Base-by-base conservation (phyloP, 2,888 invertebrate species). In the Philonicus albiceps region DNA sequence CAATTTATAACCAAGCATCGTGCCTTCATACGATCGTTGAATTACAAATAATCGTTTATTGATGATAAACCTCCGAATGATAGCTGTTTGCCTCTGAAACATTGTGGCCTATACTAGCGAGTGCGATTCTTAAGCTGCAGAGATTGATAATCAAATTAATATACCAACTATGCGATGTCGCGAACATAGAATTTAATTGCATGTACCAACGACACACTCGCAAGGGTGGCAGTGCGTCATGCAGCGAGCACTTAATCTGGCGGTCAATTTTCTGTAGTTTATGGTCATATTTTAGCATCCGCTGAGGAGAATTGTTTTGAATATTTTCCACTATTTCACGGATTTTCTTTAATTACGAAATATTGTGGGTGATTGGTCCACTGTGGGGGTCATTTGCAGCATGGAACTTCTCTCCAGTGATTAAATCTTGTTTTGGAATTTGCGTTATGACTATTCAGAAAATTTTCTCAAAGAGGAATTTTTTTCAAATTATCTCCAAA, bases 271-370 rank as follows among this genome's bases (percentile, higher is more conserved):
- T 73, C 73, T 11, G 73, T 34, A 43, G 40, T 73, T 84, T 30
- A 73, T 55, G 72, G 84, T 49, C 22, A 40, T 84, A 73, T 73
- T 40, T 84, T 30, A 73, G 19, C 22, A 64, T 19, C n/a, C 34
- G 27, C 73, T 72, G 37, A 73, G 84, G 37, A 73, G 84, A 27
- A 40, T 84, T n/a, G 7, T 22, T 73, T 40, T 43, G 6, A 30
- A 5, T 40, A 22, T 31, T 72, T 73, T 19, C 37, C 27, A 49
- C 31, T 40, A 64, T 64, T 86, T 76, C 86, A 78, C 22, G 86
- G 43, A 86, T 78, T 30, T 76, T 53, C 27, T 64, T 86, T 86
- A 53, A 86, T 86, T 86, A 78, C 86, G 86, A 76, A 86, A 86
- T 78, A n/a, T 75, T 40, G 86, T 86, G 76, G 86, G 86, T 76